Percentiles rank a stretch among this genome's conserved stretches.
Evolutionary conservation across 2,888 invertebrate genomes (phyloP).

Genomic region (Eupithecia insigniata): DNA sequence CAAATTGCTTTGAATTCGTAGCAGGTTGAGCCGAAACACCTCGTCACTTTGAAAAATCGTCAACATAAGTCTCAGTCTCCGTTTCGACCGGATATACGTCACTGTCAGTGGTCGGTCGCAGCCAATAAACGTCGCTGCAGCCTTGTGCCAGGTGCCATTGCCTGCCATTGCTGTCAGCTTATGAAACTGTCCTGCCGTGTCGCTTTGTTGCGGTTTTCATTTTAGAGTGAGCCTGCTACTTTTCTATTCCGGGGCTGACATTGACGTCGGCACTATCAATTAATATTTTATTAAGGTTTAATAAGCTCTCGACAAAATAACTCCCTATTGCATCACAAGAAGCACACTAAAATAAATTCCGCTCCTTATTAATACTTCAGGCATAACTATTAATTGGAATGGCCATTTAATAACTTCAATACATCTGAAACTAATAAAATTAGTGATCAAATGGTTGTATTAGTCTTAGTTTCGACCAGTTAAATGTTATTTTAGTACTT

Average conservation of each 20-base stretch:
- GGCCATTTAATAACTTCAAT: neutral
- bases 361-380: neutral
- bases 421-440: neutral
- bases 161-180: conserved; percentile 12
- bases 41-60: conserved; percentile 74
- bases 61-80: conserved; percentile 73
- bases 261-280: neutral
- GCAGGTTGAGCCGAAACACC: conserved; percentile 54
- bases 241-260: neutral
- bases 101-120: conserved; percentile 66
- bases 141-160: conserved; percentile 33
- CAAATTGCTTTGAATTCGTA: neutral
- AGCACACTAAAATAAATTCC: neutral
- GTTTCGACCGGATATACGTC: conserved; percentile 72
- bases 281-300: neutral
- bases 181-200: conserved; percentile 23
- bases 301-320: neutral
- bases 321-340: neutral
- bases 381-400: neutral
- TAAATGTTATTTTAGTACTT: neutral
- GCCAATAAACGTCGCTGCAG: conserved; percentile 67
- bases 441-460: neutral
- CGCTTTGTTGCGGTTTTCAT: conserved; percentile 13
- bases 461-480: neutral
- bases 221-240: neutral